These are phyloP conservation scores for Embidobia sp. DNA, from an alignment of 2,888 invertebrate genomes.

Conservation along the genomic window DNA sequence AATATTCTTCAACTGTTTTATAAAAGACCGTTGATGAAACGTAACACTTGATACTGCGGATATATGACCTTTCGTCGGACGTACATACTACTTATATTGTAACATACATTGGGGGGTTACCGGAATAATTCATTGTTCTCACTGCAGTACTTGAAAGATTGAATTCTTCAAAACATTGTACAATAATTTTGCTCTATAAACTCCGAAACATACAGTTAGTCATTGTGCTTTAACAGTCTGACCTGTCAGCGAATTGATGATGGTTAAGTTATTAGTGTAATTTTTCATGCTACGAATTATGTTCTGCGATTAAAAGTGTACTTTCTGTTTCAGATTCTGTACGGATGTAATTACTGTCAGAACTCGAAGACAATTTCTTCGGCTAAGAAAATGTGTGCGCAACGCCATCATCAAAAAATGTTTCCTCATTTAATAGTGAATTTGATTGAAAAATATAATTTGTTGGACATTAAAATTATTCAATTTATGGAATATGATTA, in stretches of 20 bases:
- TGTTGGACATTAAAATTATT: no score
- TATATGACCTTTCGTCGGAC: slow-evolving; percentile 23
- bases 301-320: slow-evolving; percentile 23
- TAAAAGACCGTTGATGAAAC: neutral
- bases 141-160: slow-evolving; percentile 48
- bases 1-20: no score
- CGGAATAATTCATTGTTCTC: slow-evolving; percentile 47
- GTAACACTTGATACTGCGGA: slow-evolving; percentile 15
- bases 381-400: no score
- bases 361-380: no score
- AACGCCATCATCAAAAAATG: no score
- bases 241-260: slow-evolving; percentile 56
- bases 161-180: slow-evolving; percentile 39
- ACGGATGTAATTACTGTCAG: no score
- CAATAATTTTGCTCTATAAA: slow-evolving; percentile 57
- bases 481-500: no score
- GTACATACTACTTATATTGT: no score
- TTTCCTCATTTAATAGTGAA: no score
- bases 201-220: slow-evolving; percentile 54
- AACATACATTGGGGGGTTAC: slow-evolving; percentile 50
- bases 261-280: slow-evolving; percentile 53
- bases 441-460: no score
- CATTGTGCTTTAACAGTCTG: slow-evolving; percentile 57
- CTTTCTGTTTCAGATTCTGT: no score
- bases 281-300: slow-evolving; percentile 40